Evolutionary conservation across 2,888 invertebrate genomes (phyloP).

Genomic region (Leucoma salicis): DNA sequence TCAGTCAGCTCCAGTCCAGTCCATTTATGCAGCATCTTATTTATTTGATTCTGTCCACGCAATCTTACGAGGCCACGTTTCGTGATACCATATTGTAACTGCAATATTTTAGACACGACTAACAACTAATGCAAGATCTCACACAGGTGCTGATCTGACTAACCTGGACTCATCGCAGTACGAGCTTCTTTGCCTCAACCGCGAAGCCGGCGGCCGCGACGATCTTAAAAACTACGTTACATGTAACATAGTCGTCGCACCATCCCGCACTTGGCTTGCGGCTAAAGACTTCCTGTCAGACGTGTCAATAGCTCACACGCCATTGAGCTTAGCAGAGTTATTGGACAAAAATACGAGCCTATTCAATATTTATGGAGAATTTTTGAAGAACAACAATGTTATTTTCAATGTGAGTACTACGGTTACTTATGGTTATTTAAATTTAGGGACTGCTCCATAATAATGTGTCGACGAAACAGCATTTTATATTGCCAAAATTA

Average conservation of each 20-base stretch:
- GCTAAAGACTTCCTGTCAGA: conserved; percentile 73
- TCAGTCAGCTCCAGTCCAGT: too few species aligned
- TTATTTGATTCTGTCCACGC: too few species aligned
- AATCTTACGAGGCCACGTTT: too few species aligned
- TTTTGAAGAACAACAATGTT: conserved; percentile 74
- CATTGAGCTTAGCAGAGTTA: conserved; percentile 81
- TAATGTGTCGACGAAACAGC: too few species aligned
- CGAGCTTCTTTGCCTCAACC: conserved; percentile 84
- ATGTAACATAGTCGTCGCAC: conserved; percentile 84
- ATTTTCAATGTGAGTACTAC: conserved; percentile 73
- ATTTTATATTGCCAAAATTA: too few species aligned
- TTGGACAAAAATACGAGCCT: conserved; percentile 81
- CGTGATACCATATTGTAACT: too few species aligned
- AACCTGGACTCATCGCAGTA: conserved; percentile 79
- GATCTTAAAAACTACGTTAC: conserved; percentile 73
- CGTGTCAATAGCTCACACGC: conserved; percentile 85
- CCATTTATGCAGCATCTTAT: too few species aligned
- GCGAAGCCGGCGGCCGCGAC: conserved; percentile 75
- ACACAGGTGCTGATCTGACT: conserved; percentile 81
- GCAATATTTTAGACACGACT: too few species aligned
- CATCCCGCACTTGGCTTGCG: conserved; percentile 80
- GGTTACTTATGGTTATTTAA: too few species aligned
- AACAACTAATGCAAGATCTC: background rate
- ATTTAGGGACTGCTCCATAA: too few species aligned
- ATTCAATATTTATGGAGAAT: conserved; percentile 85